Evolutionary conservation across 2,113 vertebrate genomes (phyloP).

Genomic region (Phalacrocorax pelagicus): DNA sequence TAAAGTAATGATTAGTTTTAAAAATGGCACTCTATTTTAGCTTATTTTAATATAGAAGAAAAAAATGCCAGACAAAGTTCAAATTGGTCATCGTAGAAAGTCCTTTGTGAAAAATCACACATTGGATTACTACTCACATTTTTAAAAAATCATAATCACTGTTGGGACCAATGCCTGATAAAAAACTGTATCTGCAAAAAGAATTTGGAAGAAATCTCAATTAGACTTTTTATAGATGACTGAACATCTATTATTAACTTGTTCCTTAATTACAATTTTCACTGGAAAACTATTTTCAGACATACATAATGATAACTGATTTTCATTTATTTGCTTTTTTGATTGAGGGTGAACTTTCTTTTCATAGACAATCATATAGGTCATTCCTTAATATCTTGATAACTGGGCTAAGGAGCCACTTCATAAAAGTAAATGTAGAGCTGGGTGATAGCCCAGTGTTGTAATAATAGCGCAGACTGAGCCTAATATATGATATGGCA

Average conservation of each 20-base stretch:
- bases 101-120: background rate
- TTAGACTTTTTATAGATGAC: background rate
- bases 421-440: background rate
- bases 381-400: background rate
- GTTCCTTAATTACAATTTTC: background rate
- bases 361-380: background rate
- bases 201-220: background rate
- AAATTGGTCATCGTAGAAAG: background rate
- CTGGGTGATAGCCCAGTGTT: background rate
- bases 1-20: background rate
- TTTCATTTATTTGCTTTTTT: background rate
- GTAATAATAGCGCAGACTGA: background rate
- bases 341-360: background rate
- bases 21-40: background rate
- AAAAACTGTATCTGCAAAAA: background rate
- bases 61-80: background rate
- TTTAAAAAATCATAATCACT: background rate
- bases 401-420: background rate
- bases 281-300: background rate
- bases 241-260: background rate
- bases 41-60: background rate
- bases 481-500: conserved; percentile 35
- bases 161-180: background rate
- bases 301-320: background rate
- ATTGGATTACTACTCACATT: background rate